These are phyloP conservation scores for Eristalis pertinax DNA, from an alignment of 2,888 invertebrate genomes.

Conservation along the genomic window DNA sequence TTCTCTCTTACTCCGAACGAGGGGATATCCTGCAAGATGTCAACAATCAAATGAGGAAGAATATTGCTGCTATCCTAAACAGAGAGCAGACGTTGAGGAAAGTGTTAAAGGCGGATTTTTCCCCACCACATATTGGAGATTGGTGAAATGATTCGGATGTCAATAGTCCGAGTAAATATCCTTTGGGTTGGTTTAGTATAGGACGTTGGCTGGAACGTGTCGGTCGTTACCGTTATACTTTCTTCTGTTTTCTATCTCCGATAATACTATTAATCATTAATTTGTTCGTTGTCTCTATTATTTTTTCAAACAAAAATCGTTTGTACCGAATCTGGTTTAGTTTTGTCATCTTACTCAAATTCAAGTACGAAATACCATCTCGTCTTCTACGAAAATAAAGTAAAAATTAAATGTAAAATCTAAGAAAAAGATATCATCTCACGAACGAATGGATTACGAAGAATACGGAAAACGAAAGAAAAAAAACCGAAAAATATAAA, in stretches of 20 bases:
- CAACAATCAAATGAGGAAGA: constrained; percentile 1
- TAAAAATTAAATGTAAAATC: neutral
- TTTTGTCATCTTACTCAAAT: constrained; percentile 15
- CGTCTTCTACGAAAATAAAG: neutral
- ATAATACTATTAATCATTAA: constrained; percentile 69
- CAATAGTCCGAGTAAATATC: constrained; percentile 58
- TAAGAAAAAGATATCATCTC: neutral
- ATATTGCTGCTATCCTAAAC: neutral
- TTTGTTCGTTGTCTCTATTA: constrained; percentile 55
- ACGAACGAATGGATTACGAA: constrained; percentile 61
- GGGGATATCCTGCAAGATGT: constrained; percentile 14
- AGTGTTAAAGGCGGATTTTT: constrained; percentile 35
- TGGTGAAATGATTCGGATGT: constrained; percentile 57
- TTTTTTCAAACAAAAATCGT: neutral
- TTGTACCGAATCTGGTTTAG: neutral
- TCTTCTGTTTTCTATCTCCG: constrained; percentile 71
- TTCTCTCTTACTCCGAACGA: constrained; percentile 27
- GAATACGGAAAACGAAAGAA: constrained; percentile 35
- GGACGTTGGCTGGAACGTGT: constrained; percentile 73
- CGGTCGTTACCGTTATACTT: constrained; percentile 72
- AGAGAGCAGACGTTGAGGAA: constrained; percentile 17
- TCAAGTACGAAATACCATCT: constrained; percentile 2
- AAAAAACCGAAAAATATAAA: constrained; percentile 11
- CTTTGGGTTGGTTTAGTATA: constrained; percentile 71
- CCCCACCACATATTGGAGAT: constrained; percentile 34